Evolutionary conservation across 2,797 vertebrate species (phyloP).

Genomic region (Danio albolineatus): DNA sequence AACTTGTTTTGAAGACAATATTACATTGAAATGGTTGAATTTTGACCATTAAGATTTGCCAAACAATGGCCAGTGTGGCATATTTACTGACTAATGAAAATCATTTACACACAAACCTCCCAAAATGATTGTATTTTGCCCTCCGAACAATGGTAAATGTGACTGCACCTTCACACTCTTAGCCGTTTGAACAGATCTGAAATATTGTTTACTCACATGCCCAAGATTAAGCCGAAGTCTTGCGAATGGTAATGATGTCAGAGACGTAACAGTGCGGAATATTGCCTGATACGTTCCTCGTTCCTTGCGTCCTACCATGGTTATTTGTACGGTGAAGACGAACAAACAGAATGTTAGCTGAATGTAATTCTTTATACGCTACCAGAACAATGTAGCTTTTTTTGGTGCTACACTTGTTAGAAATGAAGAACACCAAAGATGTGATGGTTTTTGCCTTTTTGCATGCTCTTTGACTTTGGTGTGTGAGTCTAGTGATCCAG

Average conservation of each 20-base stretch:
- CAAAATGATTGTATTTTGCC: neutral
- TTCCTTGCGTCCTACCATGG: constrained; percentile 26
- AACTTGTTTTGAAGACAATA: too few relatives aligned
- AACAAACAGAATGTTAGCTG: constrained; percentile 58
- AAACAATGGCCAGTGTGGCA: too few relatives aligned
- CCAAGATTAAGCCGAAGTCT: constrained; percentile 7
- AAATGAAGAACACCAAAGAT: constrained; percentile 62
- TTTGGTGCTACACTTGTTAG: constrained; percentile 51
- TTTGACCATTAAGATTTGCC: too few relatives aligned
- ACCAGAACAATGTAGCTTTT: constrained; percentile 48
- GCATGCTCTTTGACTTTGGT: constrained; percentile 43
- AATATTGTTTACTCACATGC: constrained; percentile 21
- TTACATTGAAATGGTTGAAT: too few relatives aligned
- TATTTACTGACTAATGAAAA: too few relatives aligned
- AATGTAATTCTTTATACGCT: constrained; percentile 61
- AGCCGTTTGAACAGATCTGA: constrained; percentile 11
- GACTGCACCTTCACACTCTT: constrained; percentile 1
- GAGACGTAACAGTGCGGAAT: constrained; percentile 1
- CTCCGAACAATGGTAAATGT: neutral
- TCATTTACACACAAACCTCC: neutral
- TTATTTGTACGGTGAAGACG: constrained; percentile 25
- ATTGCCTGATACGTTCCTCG: constrained; percentile 8
- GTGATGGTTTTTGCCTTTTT: constrained; percentile 34
- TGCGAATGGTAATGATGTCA: constrained; percentile 10
- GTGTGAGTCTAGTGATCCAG: constrained; percentile 22